Conservation (phyloP, 2,888 invertebrate species). For the Clivina fossor region DNA sequence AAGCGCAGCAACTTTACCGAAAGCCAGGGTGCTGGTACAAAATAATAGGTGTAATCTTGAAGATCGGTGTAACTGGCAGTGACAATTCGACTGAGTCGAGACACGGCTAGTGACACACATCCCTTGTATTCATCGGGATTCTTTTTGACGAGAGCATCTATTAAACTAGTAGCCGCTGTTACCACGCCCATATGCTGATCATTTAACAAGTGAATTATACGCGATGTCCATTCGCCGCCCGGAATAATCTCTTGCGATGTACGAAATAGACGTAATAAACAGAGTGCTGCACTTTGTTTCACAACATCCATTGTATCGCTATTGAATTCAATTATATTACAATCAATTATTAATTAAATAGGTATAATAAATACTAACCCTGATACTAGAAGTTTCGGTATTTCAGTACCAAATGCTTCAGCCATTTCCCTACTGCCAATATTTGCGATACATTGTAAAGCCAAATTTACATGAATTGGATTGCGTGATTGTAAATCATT, state of each 20-base stretch:
- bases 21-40: slow-evolving; percentile 99
- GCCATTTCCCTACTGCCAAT: slow-evolving; percentile 99
- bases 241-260: slow-evolving; percentile 96
- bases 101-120: slow-evolving; percentile 96
- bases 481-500: slow-evolving; percentile 96
- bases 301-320: slow-evolving; percentile 99
- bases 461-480: slow-evolving; percentile 97
- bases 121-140: slow-evolving; percentile 99
- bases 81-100: slow-evolving; percentile 94
- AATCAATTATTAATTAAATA: not conserved
- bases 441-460: slow-evolving; percentile 98
- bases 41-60: slow-evolving; percentile 99
- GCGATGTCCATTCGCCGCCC: slow-evolving; percentile 97
- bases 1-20: slow-evolving; percentile 95
- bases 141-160: slow-evolving; percentile 97
- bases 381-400: slow-evolving; percentile 96
- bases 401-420: slow-evolving; percentile 97
- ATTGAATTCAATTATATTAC: slow-evolving; percentile 40
- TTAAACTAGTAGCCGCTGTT: slow-evolving; percentile 96
- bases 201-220: slow-evolving; percentile 97
- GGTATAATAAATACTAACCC: slow-evolving; percentile 62
- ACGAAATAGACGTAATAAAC: slow-evolving; percentile 88
- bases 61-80: slow-evolving; percentile 98
- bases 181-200: slow-evolving; percentile 99
- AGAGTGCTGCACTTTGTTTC: slow-evolving; percentile 98